Conservation (phyloP, 2,113 vertebrate genomes). For the Lichenostomus cassidix region DNA sequence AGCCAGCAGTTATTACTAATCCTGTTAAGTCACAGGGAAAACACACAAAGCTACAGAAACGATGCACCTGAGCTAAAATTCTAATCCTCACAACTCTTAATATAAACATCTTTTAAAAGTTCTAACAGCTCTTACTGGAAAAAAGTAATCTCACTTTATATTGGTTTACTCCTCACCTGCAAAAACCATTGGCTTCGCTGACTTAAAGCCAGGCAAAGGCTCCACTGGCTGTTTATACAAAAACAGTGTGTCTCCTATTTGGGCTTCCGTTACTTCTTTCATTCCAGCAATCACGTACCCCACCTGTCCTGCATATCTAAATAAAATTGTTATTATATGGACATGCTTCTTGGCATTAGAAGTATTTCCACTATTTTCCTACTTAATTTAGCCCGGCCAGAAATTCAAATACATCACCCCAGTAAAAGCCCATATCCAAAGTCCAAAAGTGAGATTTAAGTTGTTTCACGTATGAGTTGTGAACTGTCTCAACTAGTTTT, state of each 20-base stretch:
- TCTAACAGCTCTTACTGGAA: not conserved
- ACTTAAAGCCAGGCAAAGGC: conserved; percentile 92
- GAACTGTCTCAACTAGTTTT: not conserved
- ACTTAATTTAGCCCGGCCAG: not conserved
- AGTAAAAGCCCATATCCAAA: not conserved
- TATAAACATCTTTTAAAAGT: not conserved
- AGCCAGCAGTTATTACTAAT: not conserved
- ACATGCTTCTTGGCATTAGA: conserved; percentile 36
- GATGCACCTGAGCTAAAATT: rapidly evolving
- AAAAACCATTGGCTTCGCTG: conserved; percentile 97
- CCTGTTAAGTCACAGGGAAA: not conserved
- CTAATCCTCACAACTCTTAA: not conserved
- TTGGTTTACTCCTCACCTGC: conserved; percentile 83
- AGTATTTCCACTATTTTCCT: not conserved
- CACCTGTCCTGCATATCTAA: conserved; percentile 94
- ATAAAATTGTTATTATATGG: conserved; percentile 68
- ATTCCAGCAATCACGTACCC: conserved; percentile 94
- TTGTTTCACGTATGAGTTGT: not conserved
- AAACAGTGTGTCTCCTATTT: conserved; percentile 95
- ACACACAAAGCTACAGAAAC: not conserved
- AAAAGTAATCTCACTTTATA: not conserved
- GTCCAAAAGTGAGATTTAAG: not conserved
- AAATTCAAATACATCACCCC: not conserved
- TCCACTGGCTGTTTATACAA: conserved; percentile 88
- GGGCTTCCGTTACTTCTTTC: conserved; percentile 97